phyloP scores from a whole-genome alignment of 2,797 vertebrate genomes.

The Gadopsis bispinosus region DNA sequence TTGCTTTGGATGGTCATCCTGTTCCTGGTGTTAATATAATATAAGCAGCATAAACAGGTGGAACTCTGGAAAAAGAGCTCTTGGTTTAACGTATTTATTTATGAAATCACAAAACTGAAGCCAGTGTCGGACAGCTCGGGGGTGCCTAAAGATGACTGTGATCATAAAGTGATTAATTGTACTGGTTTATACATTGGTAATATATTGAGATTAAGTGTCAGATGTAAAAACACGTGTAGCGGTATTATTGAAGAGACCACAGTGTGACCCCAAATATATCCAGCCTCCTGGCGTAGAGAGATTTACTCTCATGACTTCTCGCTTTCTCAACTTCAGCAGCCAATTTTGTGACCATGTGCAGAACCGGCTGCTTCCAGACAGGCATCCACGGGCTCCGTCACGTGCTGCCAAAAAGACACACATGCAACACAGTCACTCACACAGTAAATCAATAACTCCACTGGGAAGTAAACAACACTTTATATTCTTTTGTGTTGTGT shows the following conservation, averaged over 20 bases:
- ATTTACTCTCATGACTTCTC: slow-evolving; percentile 7
- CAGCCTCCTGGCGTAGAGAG: not conserved
- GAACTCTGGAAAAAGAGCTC: not conserved
- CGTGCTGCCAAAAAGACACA: not conserved
- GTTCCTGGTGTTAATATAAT: slow-evolving; percentile 26
- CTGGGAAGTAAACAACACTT: not conserved
- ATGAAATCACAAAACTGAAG: not conserved
- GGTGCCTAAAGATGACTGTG: not conserved
- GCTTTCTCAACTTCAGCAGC: not conserved
- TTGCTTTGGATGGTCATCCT: slow-evolving; percentile 5
- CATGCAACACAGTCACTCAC: not conserved
- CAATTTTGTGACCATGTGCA: slow-evolving; percentile 8
- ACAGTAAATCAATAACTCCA: not conserved
- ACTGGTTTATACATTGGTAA: not conserved
- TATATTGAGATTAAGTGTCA: not conserved
- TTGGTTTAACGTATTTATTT: slow-evolving; percentile 3
- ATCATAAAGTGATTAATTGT: not conserved
- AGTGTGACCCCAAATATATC: not conserved
- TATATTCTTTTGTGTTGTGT: not conserved
- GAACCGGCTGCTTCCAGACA: not conserved
- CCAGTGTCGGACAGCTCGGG: not conserved
- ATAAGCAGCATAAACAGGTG: slow-evolving; percentile 4
- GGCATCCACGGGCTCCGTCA: not conserved
- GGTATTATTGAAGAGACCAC: not conserved
- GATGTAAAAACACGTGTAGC: not conserved